Conservation (phyloP, 2,888 invertebrate genomes). For the Ectemnius cavifrons region DNA sequence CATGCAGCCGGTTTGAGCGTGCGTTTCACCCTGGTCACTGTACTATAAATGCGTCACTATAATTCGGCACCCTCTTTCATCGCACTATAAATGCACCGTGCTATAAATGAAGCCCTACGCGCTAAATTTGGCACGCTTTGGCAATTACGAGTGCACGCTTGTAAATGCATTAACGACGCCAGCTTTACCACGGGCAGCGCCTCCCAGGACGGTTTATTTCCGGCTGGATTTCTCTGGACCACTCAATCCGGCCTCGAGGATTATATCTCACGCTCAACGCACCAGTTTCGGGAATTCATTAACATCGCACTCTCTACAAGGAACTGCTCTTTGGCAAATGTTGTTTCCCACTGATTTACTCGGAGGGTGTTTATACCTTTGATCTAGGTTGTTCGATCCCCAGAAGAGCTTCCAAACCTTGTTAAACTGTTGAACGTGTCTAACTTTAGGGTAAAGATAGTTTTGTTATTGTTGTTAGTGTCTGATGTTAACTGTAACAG, state of each 20-base stretch:
- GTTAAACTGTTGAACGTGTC: no score
- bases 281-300: constrained; percentile 42
- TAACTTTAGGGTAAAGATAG: no score
- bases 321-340: constrained; percentile 31
- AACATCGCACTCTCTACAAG: constrained; percentile 31
- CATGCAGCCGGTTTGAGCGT: background rate
- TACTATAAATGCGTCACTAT: constrained; percentile 1
- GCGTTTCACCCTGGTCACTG: background rate
- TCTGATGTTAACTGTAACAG: no score
- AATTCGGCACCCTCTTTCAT: background rate
- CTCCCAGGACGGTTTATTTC: constrained; percentile 29
- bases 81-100: background rate
- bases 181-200: background rate
- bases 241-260: background rate
- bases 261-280: constrained; percentile 16
- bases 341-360: background rate
- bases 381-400: background rate
- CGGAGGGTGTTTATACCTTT: background rate
- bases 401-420: no score
- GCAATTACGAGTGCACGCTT: constrained; percentile 1
- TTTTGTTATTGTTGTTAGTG: no score
- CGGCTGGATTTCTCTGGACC: constrained; percentile 16
- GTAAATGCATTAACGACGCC: constrained; percentile 1
- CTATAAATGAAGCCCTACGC: constrained; percentile 7
- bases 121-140: background rate